Evolutionary conservation across 1,140 invertebrate species (phyloP), one percentile per base, ranked within the genome.

Genomic region (Brachionus rotundiformis): DNA sequence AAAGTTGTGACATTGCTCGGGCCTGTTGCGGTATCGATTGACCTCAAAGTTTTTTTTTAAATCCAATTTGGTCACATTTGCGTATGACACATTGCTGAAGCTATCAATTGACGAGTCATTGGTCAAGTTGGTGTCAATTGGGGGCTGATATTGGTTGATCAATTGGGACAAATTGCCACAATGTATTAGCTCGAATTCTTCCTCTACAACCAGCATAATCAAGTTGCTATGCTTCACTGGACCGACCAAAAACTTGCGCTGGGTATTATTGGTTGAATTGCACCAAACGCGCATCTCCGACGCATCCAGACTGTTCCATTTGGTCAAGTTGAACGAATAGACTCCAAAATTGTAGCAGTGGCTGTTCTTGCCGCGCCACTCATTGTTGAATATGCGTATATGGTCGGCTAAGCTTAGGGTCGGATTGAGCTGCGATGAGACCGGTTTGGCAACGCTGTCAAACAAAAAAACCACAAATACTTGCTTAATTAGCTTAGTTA

Each of bases 301-400:
- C 27, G 76, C 47, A n/a, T 79, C 76, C 16, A 79, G 13, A 33
- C 16, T 27, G 36, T 59, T 79, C 76, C 76, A 79, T 31, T 79
- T 79, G 23, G 44, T 79, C 31, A 79, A 79, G 16, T 79, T 79
- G 33, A 79, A 79, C 27, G 76, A 54, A 39, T 79, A 79, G 31
- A 59, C 47, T 13, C 76, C 76, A 31, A 79, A 79, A 39, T 79
- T 59, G 47, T 79, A 79, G 47, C 76, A 79, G 27, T 79, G 76
- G 36, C 76, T 79, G 19, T 54, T 79, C 59, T 79, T 79, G n/a
- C 31, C 47, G n/a, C 59, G 19, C 47, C 44, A 79, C 33, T 79
- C 76, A 25, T 59, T 79, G 36, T 79, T 79, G 27, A 79, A 79
- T 39, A 63, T 63, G 25, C 59, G n/a, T 10, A 79, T 79, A 29